Conservation (phyloP, 2,888 invertebrate genomes). For the Imbricaverruca yamaguchii region DNA sequence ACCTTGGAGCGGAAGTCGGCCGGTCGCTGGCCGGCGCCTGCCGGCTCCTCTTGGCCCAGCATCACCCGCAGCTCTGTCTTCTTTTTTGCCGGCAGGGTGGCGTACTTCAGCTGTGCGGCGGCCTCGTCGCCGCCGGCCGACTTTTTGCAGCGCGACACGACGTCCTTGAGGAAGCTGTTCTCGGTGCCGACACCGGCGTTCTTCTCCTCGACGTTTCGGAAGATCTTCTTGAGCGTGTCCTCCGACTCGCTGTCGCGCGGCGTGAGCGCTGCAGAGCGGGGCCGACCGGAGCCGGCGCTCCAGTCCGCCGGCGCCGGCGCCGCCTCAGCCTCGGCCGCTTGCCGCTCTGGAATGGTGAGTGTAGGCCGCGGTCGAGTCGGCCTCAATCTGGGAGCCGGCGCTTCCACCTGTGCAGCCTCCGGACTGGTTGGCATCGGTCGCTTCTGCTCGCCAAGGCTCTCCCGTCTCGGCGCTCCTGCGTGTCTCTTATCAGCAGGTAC, state of each 20-base stretch:
- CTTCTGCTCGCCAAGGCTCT: background rate
- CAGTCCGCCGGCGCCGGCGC: background rate
- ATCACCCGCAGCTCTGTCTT: slow-evolving; percentile 22
- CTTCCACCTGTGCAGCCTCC: background rate
- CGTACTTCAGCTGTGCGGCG: background rate
- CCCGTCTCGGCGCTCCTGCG: background rate
- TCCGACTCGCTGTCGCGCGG: background rate
- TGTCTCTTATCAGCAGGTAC: background rate
- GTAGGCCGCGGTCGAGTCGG: background rate
- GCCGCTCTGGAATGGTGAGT: background rate
- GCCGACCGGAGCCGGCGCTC: background rate
- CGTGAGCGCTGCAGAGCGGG: background rate
- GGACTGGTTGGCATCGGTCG: background rate
- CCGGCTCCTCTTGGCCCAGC: background rate
- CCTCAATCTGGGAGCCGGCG: background rate
- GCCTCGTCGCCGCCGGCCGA: background rate
- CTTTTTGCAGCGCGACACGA: background rate
- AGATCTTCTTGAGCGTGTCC: slow-evolving; percentile 10
- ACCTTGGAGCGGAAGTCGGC: background rate
- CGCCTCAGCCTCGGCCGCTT: background rate
- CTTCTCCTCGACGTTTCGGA: background rate
- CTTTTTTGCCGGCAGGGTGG: slow-evolving; percentile 27
- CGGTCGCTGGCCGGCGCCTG: too few relatives aligned
- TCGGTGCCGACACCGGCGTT: background rate
- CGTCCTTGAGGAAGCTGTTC: slow-evolving; percentile 8